Base-by-base conservation (phyloP, 1,140 invertebrate species). In the Drosophila ironensis region DNA sequence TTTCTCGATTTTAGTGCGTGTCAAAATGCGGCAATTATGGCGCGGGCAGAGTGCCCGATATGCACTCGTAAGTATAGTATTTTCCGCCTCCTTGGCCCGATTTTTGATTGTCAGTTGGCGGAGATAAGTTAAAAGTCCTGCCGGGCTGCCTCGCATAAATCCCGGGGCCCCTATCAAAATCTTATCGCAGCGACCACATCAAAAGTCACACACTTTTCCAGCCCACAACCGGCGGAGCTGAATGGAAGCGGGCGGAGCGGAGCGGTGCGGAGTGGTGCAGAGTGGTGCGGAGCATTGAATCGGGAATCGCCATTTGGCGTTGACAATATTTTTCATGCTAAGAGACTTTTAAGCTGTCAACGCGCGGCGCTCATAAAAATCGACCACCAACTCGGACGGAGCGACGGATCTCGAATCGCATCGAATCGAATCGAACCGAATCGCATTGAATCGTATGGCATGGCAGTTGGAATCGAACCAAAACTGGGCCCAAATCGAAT, bases 291-390 rank as follows among this genome's bases (percentile, higher is more conserved):
- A 5, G 16, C 16, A 11, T 11, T 4, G 33, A 48, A 51, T 40
- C 52, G 41, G 37, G 64, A 69, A 67, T 53, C 56, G 60, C 40
- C 46, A 67, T 45, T 64, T 47, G 66, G 68, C 68, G 68, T 71
- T 71, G 80, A 84, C 73, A 78, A 86, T 78, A 84, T 84, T 84
- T 84, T 86, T 57, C 78, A 74, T 78, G 80, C 80, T 86, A 86
- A 84, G 74, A 84, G 80, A 78, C 78, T 84, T 84, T 84, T 84
- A 84, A 84, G 78, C 80, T 84, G 78, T 84, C 78, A 84, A 67
- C 78, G 54, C 57, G 46, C 70, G 73, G 44, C 54, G 78, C 80
- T 84, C 78, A 84, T 84, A 84, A 84, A 84, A 86, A 84, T 84
- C 69, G 78, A 74, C 80, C 78, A 82, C 77, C 77, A 42, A 67